Base-by-base conservation (phyloP, 2,888 invertebrate species). In the Galerucella pusilla region DNA sequence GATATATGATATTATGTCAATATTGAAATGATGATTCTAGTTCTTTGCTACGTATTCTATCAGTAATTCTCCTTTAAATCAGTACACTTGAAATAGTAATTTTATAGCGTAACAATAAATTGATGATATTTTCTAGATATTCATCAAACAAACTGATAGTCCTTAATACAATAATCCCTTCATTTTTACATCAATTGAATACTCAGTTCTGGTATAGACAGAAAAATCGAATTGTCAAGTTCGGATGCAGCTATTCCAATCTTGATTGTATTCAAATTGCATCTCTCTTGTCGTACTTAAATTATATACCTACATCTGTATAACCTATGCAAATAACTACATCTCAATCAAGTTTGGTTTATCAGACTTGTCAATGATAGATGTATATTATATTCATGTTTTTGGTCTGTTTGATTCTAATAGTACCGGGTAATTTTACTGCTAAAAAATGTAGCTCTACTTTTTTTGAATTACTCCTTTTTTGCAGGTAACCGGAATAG, bases 401-500 rank as follows among this genome's bases (percentile, higher is more conserved):
- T 42, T 42, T 42, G 35, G 35, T 42, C 0, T 42, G 7, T 9
- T 42, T 42, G 35, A 42, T 42, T 42, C 2, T 7, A 42, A 42
- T 42, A 42, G 35, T 42, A 42, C 7, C 35, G 35, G 7, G 7
- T 42, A 42, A 42, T 42, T 42, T 42, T 42, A 42, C 35, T 42
- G 35, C 35, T 6, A 1, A 45, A 45, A 9, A 20, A 20, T 20
- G 20, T 20, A 20, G 10, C 7, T 45, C 45, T 45, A 9, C 45
- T 10, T 45, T 9, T 9, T 45, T 9, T 9, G 1, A 45, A 9
- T 45, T 45, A 9, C 6, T 45, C 0, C 80, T 80, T 85, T 84
- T 77, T 87, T 86, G 73, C 91, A 96, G 96, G 95, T 96, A 74
- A 93, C 96, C 1, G 96, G 95, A 73, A 93, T 96, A 75, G 97